Percentiles rank a stretch among this genome's conserved stretches.
These are phyloP conservation scores for Danio albolineatus DNA, from an alignment of 2,797 vertebrate species.

Conservation along the genomic window DNA sequence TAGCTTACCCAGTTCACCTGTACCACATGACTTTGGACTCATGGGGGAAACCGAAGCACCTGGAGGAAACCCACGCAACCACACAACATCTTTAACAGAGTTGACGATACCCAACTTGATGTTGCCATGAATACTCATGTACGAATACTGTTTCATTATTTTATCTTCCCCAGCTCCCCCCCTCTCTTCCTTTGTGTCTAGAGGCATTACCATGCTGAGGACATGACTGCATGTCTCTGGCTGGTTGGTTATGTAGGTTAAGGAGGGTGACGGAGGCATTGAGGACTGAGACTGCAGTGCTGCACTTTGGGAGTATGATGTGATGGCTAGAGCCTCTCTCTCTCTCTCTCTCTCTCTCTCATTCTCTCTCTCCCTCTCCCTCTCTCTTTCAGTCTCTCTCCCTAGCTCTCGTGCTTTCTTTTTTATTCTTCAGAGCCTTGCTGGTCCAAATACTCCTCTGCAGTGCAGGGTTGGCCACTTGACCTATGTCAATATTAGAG, in stretches of 20 bases:
- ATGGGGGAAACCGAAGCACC: too few relatives aligned
- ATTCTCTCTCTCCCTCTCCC: conserved; percentile 33
- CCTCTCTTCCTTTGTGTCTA: conserved; percentile 6
- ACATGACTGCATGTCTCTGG: conserved; percentile 39
- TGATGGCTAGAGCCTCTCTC: conserved; percentile 49
- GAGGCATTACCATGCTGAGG: conserved; percentile 15
- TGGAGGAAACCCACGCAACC: too few relatives aligned
- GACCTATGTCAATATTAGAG: conserved; percentile 43
- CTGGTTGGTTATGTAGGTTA: conserved; percentile 63
- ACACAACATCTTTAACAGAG: too few relatives aligned
- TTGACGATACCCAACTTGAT: conserved; percentile 1
- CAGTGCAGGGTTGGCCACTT: conserved; percentile 39
- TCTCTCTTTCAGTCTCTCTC: not conserved
- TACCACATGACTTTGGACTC: too few relatives aligned
- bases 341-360: not conserved
- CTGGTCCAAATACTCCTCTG: conserved; percentile 40
- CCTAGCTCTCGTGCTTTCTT: not conserved
- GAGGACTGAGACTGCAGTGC: conserved; percentile 41
- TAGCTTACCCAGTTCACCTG: too few relatives aligned
- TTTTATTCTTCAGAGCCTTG: not conserved
- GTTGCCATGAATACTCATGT: not conserved
- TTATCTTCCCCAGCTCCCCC: not conserved
- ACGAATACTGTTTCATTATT: not conserved
- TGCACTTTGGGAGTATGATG: conserved; percentile 43
- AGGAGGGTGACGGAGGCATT: conserved; percentile 48